Percentiles rank a stretch among this genome's conserved stretches.
Evolutionary conservation across 2,797 vertebrate genomes (phyloP).

Genomic region (Hapalemur alaotrensis): DNA sequence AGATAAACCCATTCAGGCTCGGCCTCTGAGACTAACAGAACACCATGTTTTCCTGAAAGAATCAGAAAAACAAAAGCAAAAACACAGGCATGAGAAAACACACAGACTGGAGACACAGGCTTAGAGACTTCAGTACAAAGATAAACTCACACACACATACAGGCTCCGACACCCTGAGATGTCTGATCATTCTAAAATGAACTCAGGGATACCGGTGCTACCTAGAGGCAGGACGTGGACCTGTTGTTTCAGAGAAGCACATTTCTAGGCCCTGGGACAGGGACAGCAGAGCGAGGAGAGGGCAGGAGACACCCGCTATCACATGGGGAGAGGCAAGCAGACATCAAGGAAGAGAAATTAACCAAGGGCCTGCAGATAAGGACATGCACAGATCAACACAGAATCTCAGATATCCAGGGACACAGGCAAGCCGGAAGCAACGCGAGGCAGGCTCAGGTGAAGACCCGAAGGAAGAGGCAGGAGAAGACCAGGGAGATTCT

Average conservation of each 20-base stretch:
- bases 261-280: background rate
- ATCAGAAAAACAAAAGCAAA: background rate
- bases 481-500: background rate
- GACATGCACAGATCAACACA: background rate
- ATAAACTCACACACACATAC: background rate
- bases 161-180: background rate
- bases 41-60: background rate
- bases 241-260: rapidly evolving
- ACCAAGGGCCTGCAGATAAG: rapidly evolving
- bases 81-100: background rate
- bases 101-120: background rate
- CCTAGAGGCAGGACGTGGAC: background rate
- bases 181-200: background rate
- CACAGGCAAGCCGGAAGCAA: background rate
- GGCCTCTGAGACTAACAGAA: background rate
- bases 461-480: background rate
- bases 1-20: background rate
- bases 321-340: background rate
- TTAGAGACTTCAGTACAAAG: background rate
- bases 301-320: background rate
- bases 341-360: background rate
- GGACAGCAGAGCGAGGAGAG: background rate
- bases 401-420: background rate
- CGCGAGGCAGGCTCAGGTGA: background rate
- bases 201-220: background rate